phyloP scores from a whole-genome alignment of 2,797 vertebrate species.

The Scolopax bukidnonensis region DNA sequence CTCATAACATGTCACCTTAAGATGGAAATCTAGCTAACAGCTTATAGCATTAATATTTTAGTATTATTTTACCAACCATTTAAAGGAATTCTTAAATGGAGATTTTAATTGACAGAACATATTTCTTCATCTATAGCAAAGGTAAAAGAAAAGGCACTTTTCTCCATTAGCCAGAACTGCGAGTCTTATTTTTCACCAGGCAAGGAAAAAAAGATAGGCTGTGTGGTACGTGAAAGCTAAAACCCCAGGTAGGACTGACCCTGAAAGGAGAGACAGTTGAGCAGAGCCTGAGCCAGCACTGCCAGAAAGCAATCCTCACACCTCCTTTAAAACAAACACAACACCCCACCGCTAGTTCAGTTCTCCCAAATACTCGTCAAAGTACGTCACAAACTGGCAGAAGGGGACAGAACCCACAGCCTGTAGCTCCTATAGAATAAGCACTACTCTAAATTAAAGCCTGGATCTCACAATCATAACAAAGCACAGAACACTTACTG shows the following conservation, averaged over 20 bases:
- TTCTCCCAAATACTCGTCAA: background rate
- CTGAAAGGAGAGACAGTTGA: background rate
- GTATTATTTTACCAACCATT: background rate
- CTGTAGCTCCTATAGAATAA: background rate
- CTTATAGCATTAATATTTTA: background rate
- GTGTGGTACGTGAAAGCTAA: slow-evolving; percentile 8
- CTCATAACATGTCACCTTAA: background rate
- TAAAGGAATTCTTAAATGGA: background rate
- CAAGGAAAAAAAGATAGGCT: background rate
- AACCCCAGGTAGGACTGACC: background rate
- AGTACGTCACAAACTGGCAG: background rate
- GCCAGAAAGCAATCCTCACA: background rate
- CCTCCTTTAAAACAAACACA: background rate
- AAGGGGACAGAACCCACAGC: background rate
- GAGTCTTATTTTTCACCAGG: slow-evolving; percentile 12
- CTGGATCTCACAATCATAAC: background rate
- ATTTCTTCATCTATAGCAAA: background rate
- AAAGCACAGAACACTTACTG: background rate
- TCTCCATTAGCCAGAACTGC: background rate
- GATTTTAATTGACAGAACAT: background rate
- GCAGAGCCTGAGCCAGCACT: background rate
- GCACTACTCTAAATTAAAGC: background rate
- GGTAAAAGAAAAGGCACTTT: background rate
- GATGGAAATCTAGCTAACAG: background rate
- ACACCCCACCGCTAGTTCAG: background rate